Evolutionary conservation across 1,140 invertebrate species (phyloP).

Genomic region (Eueides isabella): DNA sequence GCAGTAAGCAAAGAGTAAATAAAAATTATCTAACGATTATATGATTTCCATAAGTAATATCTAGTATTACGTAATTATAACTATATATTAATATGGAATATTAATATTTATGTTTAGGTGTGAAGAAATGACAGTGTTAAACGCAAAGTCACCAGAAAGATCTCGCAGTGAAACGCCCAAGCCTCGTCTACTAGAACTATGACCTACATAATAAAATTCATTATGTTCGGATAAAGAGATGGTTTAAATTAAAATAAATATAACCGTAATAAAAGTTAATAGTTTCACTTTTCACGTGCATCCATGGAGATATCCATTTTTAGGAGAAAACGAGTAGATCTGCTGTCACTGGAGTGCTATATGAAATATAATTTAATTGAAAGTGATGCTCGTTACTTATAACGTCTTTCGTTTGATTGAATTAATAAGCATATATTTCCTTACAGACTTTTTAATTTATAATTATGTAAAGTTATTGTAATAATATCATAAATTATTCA

Average conservation of each 20-base stretch:
- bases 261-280: background rate
- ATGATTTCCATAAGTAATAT: background rate
- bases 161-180: constrained; percentile 65
- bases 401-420: too few relatives aligned
- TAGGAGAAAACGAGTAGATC: background rate
- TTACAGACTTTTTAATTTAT: background rate
- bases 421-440: background rate
- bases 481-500: background rate
- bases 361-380: background rate
- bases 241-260: background rate
- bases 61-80: background rate
- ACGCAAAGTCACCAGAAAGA: constrained; percentile 56
- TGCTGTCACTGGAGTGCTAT: background rate
- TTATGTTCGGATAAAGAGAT: background rate
- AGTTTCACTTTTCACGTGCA: background rate
- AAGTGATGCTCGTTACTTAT: background rate
- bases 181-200: constrained; percentile 66
- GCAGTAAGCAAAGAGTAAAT: too few relatives aligned
- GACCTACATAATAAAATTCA: constrained; percentile 35
- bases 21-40: too few relatives aligned
- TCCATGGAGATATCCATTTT: background rate
- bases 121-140: constrained; percentile 73
- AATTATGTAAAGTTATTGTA: background rate
- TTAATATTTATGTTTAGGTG: constrained; percentile 54
- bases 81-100: background rate